These are phyloP conservation scores for Pluvianellus socialis DNA, from an alignment of 2,113 vertebrate species.

Conservation along the genomic window DNA sequence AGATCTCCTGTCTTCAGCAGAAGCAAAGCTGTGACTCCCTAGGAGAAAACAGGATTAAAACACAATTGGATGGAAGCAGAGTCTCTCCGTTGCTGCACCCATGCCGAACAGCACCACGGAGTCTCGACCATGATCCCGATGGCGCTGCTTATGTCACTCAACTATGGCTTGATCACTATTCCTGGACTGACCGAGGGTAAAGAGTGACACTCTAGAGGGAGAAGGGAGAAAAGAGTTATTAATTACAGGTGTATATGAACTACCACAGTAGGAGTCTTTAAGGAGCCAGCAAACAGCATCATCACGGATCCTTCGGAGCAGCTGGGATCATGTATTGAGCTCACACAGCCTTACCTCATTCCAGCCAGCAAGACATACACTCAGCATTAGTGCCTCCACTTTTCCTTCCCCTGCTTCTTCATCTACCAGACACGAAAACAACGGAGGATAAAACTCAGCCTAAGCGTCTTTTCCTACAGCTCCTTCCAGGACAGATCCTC, in stretches of 20 bases:
- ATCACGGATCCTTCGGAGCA: neutral
- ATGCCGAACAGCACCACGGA: neutral
- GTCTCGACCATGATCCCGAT: neutral
- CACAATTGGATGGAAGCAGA: neutral
- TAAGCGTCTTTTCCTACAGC: neutral
- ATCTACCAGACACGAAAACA: neutral
- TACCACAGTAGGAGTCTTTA: neutral
- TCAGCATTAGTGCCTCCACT: neutral
- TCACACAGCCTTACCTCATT: neutral
- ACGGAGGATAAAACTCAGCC: neutral
- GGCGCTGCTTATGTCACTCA: neutral
- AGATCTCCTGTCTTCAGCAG: conserved; percentile 80
- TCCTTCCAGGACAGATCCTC: neutral
- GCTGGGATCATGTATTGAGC: neutral
- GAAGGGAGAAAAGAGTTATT: neutral
- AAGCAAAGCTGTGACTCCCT: conserved; percentile 84
- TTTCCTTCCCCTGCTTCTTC: neutral
- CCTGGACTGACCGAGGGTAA: neutral
- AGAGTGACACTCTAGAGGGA: neutral
- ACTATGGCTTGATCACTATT: neutral
- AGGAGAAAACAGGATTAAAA: conserved; percentile 7
- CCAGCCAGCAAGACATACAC: neutral
- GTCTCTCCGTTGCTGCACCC: neutral
- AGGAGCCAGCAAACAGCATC: neutral
- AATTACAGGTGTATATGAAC: neutral